Evolutionary conservation across 2,888 invertebrate species (phyloP), one percentile per base, ranked within the genome.

Genomic region (Nomada ruficornis): DNA sequence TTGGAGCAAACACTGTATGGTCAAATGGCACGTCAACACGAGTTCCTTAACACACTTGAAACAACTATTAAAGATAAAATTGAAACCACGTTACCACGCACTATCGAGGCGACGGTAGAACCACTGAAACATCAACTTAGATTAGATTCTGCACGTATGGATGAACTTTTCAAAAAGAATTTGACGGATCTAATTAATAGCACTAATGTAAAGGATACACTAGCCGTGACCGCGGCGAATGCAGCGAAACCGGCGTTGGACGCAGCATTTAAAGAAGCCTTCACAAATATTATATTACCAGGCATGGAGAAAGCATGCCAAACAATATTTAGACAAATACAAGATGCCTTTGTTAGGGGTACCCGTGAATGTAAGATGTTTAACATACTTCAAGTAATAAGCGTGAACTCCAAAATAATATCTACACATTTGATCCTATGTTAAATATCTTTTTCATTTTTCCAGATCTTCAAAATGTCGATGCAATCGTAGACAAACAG

Each of bases 261-360:
- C 88, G 95, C 96, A 20, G 96, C 97, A 18, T 97, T 98, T 93
- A 96, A 96, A 84, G 97, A 97, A 73, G 96, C 97, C 42, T 96
- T 98, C 91, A 95, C 96, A 62, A 96, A 96, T 85, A 95, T 96
- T 84, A 95, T 98, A 63, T 95, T 98, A 90, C 98, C 99, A 3
- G 96, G 96, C 50, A 97, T 98, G 95, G 98, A 99, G 93, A 96
- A 96, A 92, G 96, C 97, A 74, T 97, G 97, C 89, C 96, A 96
- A 90, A 96, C 96, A 91, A 97, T 99, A 95, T 98, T 98, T 93
- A 95, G 96, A 63, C 98, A 99, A 94, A 95, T 99, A 76, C 98
- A 98, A 93, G 97, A 97, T 69, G 96, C 97, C 23, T 99, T 99
- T 94, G 96, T 97, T 70, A 95, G 95, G 85, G 99, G 99, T 72